Percentiles rank a stretch among this genome's conserved stretches.
phyloP scores from a whole-genome alignment of 2,888 invertebrate species.

The Caenorhabditis panamensis region DNA sequence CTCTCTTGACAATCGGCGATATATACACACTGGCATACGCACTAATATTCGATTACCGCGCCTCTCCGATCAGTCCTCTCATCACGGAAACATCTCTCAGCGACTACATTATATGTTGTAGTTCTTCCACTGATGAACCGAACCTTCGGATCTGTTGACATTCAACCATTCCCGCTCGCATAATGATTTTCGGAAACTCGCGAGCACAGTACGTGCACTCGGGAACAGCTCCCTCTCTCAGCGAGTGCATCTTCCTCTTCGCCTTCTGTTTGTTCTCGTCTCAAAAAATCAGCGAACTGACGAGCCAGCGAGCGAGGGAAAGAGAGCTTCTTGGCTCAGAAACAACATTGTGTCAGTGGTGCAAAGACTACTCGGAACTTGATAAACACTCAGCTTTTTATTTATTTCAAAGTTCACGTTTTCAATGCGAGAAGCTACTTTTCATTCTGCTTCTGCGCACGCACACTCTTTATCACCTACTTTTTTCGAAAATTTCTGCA shows the following conservation, averaged over 20 bases:
- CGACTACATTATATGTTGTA: constrained; percentile 37
- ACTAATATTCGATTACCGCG: constrained; percentile 39
- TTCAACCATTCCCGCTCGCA: constrained; percentile 7
- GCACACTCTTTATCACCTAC: background rate
- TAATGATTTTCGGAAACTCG: constrained; percentile 32
- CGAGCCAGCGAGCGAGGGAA: background rate
- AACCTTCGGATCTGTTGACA: constrained; percentile 4
- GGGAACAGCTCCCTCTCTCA: constrained; percentile 17
- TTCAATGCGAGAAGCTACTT: constrained; percentile 14
- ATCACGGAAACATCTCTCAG: constrained; percentile 8
- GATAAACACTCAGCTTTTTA: constrained; percentile 29
- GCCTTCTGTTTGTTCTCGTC: constrained; percentile 49
- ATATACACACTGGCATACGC: constrained; percentile 15
- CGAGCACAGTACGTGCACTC: constrained; percentile 45
- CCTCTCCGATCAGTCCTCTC: background rate
- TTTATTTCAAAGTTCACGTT: constrained; percentile 6
- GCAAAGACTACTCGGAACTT: constrained; percentile 51
- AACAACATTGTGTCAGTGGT: constrained; percentile 35
- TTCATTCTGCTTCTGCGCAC: background rate
- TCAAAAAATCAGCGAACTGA: constrained; percentile 47
- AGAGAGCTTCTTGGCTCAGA: constrained; percentile 25
- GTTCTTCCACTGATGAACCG: constrained; percentile 7
- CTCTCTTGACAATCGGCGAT: constrained; percentile 3
- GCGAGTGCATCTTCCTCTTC: constrained; percentile 26
- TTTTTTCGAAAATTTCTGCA: background rate